Conservation (phyloP, 2,888 invertebrate species). For the Isoperla grammatica region DNA sequence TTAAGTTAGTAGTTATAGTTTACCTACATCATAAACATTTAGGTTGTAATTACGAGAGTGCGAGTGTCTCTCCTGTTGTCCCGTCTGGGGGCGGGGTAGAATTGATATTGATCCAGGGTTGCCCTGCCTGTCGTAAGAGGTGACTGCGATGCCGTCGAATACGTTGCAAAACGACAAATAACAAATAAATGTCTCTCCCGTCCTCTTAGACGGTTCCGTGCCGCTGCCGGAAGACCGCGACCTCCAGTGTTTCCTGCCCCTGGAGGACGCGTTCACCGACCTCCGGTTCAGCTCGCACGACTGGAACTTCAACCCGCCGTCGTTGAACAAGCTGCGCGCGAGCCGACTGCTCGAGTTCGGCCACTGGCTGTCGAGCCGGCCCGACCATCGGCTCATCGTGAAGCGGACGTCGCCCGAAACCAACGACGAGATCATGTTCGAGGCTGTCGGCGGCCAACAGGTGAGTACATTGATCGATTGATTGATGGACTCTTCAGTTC, state of each 20-base stretch:
- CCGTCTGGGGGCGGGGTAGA: too few species aligned
- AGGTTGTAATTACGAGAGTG: too few species aligned
- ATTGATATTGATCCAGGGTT: too few species aligned
- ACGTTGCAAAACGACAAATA: too few species aligned
- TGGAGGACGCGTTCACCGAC: conserved; percentile 54
- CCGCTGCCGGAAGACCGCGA: conserved; percentile 76
- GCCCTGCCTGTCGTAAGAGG: too few species aligned
- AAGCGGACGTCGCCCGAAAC: conserved; percentile 33
- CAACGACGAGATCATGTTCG: conserved; percentile 23
- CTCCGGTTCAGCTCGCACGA: conserved; percentile 49
- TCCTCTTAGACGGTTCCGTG: conserved; percentile 57
- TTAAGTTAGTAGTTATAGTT: too few species aligned
- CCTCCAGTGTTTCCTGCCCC: conserved; percentile 71
- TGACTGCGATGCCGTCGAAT: too few species aligned
- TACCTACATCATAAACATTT: too few species aligned
- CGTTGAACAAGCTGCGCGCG: conserved; percentile 48
- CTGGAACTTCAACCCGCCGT: conserved; percentile 37
- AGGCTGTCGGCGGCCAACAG: conserved; percentile 26
- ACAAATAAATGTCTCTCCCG: too few species aligned
- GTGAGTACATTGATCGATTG: too few species aligned
- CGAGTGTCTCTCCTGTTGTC: too few species aligned
- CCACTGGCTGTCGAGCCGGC: conserved; percentile 45
- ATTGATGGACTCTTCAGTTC: too few species aligned
- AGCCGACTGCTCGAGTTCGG: conserved; percentile 49
- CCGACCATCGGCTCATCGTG: conserved; percentile 18